phyloP scores from a whole-genome alignment of 2,113 vertebrate species.

The Phalacrocorax brasilianus region DNA sequence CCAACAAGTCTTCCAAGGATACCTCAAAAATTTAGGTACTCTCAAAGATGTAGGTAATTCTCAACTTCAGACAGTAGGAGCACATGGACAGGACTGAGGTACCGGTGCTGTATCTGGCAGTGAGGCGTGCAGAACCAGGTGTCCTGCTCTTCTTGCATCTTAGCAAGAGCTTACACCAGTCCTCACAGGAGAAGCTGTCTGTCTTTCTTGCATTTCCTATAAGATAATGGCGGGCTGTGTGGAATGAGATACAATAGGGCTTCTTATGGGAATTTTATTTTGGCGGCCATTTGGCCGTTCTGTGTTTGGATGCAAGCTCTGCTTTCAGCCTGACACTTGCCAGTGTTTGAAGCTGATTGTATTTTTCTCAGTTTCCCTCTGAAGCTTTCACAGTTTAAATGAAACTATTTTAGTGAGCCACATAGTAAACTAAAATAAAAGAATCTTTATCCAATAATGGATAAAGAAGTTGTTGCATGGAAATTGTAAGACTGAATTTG shows the following conservation, averaged over 20 bases:
- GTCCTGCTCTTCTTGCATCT: rapidly evolving
- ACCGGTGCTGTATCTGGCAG: rapidly evolving
- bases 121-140: rapidly evolving
- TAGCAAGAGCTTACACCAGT: rapidly evolving
- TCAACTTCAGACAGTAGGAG: too few species aligned
- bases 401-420: not conserved
- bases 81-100: too few species aligned
- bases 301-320: not conserved
- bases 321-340: not conserved
- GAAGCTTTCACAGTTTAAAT: not conserved
- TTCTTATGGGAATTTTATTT: not conserved
- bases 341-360: not conserved
- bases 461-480: not conserved
- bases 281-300: not conserved
- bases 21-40: too few species aligned
- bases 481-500: not conserved
- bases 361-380: not conserved
- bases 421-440: not conserved
- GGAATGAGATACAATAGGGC: not conserved
- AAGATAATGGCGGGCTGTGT: too few species aligned
- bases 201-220: not conserved
- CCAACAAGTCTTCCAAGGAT: not conserved
- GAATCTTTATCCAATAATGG: too few species aligned
- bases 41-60: too few species aligned
- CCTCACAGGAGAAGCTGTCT: not conserved